phyloP scores from a whole-genome alignment of 2,888 invertebrate genomes.

The Ormyrus rosae region DNA sequence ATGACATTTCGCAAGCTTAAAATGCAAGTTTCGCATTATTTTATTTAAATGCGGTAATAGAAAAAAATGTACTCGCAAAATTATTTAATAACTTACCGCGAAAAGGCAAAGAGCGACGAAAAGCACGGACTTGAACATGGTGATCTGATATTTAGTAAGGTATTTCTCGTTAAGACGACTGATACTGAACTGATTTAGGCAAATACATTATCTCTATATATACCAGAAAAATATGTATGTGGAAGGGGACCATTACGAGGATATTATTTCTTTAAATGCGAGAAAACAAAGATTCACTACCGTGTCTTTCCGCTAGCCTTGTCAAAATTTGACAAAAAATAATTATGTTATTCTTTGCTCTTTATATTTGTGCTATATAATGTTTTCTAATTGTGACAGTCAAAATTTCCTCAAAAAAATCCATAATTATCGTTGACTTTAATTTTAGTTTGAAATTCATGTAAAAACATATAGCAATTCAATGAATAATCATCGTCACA shows the following conservation, averaged over 20 bases:
- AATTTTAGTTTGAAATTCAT: background rate
- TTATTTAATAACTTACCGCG: constrained; percentile 20
- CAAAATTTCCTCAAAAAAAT: constrained; percentile 5
- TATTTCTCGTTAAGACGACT: background rate
- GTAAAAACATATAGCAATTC: background rate
- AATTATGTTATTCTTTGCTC: background rate
- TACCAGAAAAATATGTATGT: constrained; percentile 2
- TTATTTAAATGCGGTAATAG: background rate
- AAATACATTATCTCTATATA: background rate
- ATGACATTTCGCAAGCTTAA: background rate
- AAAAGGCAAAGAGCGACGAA: constrained; percentile 16
- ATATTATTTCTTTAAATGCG: background rate
- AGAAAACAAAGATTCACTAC: background rate
- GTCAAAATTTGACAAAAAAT: constrained; percentile 12
- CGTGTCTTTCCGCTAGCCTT: background rate
- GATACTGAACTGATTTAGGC: background rate
- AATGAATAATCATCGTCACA: background rate
- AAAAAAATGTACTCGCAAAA: background rate
- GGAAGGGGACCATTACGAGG: background rate
- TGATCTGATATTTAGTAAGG: background rate
- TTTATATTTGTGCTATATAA: constrained; percentile 8
- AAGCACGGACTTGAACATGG: constrained; percentile 38
- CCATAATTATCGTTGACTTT: constrained; percentile 1
- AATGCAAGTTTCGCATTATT: background rate
- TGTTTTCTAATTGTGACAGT: background rate